Base-by-base conservation (phyloP, 2,113 vertebrate species). In the Malurus melanocephalus region DNA sequence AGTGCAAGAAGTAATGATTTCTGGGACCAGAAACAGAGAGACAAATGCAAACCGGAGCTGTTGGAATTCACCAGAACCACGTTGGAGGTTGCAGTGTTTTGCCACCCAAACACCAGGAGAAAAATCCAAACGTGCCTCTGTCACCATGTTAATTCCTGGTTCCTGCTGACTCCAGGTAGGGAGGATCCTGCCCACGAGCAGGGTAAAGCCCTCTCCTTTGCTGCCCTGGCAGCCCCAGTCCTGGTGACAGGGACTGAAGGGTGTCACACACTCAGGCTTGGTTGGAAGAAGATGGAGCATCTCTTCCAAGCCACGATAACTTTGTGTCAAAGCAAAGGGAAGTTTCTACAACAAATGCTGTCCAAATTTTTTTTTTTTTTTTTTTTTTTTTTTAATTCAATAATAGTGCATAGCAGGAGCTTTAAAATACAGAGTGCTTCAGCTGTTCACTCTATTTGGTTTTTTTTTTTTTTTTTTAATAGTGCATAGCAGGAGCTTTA, bases 401-500 rank as follows among this genome's bases (percentile, higher is more conserved):
- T 85, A 80, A 61, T 32, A 62, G 13, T 5, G 24, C 67, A 51
- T 43, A 90, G 55, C 61, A 95, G 71, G 57, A 85, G 73, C 10
- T 89, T 65, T 75, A 80, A 93, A 92, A 80, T 57, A 85, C 53
- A 78, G 73, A 68, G 60, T 45, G 55, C 42, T 88, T 85, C 71
- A 61, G 86, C 80, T 86, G 86, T 40, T 92, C 49, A n/a, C 42
- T 84, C 65, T 80, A 0, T 89, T 85, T 88, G 68, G 83, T n/a
- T n/a, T n/a, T n/a, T n/a, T n/a, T n/a, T n/a, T n/a, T n/a, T n/a
- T n/a, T n/a, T n/a, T n/a, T n/a, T n/a, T n/a, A n/a, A n/a, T n/a
- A n/a, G n/a, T n/a, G n/a, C 67, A 51, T 43, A 90, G 55, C 61
- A 95, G 71, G 57, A 85, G 73, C 10, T 89, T 65, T 75, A 80